Evolutionary conservation across 2,113 vertebrate genomes (phyloP).

Genomic region (Limnothrissa miodon): DNA sequence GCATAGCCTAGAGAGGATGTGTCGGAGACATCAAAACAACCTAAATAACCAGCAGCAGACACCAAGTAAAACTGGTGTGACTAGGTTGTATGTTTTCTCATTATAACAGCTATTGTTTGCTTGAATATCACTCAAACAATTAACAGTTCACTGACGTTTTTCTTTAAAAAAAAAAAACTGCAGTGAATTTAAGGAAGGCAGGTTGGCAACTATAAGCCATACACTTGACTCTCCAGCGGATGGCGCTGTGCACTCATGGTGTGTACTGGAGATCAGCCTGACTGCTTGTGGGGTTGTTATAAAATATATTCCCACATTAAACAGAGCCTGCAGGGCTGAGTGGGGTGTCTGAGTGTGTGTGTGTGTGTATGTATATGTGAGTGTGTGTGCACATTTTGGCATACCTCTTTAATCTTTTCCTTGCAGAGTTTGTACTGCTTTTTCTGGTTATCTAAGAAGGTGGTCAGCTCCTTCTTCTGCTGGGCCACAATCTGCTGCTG

Average conservation of each 20-base stretch:
- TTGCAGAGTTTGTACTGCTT: constrained; percentile 99
- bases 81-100: not conserved
- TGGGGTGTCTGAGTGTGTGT: not conserved
- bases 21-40: too few relatives aligned
- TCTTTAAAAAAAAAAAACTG: too few relatives aligned
- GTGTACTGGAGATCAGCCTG: not conserved
- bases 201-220: not conserved
- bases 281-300: not conserved
- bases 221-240: not conserved
- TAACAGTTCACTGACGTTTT: too few relatives aligned
- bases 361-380: too few relatives aligned
- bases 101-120: not conserved
- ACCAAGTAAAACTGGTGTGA: not conserved
- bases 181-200: not conserved
- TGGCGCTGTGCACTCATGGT: not conserved
- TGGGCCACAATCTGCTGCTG: constrained; percentile 98
- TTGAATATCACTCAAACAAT: not conserved
- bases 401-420: constrained; percentile 98
- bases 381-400: not conserved
- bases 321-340: not conserved
- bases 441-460: constrained; percentile 98
- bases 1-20: too few relatives aligned
- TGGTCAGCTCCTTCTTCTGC: constrained; percentile 98
- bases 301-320: not conserved
- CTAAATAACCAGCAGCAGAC: too few relatives aligned